phyloP scores from a whole-genome alignment of 2,113 vertebrate genomes.

The Erythrolamprus reginae region DNA sequence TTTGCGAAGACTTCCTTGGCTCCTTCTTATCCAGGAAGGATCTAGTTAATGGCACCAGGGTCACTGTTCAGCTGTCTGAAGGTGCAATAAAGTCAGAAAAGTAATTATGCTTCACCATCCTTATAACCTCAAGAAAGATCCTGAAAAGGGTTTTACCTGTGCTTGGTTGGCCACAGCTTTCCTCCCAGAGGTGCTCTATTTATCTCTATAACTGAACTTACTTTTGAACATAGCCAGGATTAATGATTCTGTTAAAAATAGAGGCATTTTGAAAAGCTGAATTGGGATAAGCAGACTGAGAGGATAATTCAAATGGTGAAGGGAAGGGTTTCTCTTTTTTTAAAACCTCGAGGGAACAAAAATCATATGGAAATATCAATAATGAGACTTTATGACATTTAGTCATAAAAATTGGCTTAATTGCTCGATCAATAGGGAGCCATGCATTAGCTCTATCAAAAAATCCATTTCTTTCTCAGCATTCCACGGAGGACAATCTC shows the following conservation, averaged over 20 bases:
- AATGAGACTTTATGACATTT: background rate
- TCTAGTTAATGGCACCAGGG: background rate
- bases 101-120: background rate
- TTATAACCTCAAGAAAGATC: background rate
- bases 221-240: background rate
- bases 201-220: background rate
- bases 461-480: background rate
- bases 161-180: background rate
- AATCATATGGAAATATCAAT: background rate
- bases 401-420: constrained; percentile 20
- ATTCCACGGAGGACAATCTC: background rate
- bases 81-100: background rate
- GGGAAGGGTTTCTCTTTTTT: background rate
- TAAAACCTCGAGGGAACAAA: background rate
- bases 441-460: background rate
- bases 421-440: constrained; percentile 4
- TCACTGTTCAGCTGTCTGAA: background rate
- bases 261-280: background rate
- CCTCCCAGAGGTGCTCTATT: background rate
- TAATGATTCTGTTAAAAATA: background rate
- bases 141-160: background rate
- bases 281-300: background rate
- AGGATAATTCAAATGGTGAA: background rate
- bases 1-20: background rate
- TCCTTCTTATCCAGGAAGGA: background rate